Conservation (phyloP, 2,797 vertebrate species). For the Coregonus ussuriensis region DNA sequence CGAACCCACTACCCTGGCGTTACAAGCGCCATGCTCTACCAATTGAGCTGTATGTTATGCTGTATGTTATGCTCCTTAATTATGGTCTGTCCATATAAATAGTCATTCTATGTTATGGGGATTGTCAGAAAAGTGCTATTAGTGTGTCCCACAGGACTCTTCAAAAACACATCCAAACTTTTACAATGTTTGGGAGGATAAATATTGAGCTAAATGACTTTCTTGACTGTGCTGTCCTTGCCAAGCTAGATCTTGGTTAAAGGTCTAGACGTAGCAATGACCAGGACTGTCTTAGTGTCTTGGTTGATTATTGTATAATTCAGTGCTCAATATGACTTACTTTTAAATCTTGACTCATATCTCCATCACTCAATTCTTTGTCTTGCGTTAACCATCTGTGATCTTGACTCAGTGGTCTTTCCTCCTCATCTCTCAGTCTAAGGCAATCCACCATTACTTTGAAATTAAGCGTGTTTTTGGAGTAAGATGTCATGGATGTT, state of each 20-base stretch:
- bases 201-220: neutral
- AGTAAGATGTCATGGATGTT: neutral
- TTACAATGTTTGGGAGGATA: neutral
- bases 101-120: slow-evolving; percentile 4
- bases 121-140: slow-evolving; percentile 6
- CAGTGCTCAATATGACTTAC: neutral
- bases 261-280: neutral
- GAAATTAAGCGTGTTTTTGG: neutral
- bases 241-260: neutral
- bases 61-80: slow-evolving; percentile 29
- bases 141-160: slow-evolving; percentile 4
- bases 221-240: neutral
- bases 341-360: neutral
- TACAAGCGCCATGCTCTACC: too few relatives aligned
- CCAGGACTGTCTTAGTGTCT: neutral
- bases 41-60: too few relatives aligned
- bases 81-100: neutral
- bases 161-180: slow-evolving; percentile 13
- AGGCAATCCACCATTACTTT: neutral
- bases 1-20: too few relatives aligned
- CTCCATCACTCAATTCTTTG: neutral
- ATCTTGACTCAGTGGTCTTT: neutral
- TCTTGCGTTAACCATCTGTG: neutral
- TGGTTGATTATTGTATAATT: neutral
- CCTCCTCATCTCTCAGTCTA: neutral